These are phyloP conservation scores for Chionoecetes opilio DNA, from an alignment of 1,140 invertebrate species.

Conservation along the genomic window DNA sequence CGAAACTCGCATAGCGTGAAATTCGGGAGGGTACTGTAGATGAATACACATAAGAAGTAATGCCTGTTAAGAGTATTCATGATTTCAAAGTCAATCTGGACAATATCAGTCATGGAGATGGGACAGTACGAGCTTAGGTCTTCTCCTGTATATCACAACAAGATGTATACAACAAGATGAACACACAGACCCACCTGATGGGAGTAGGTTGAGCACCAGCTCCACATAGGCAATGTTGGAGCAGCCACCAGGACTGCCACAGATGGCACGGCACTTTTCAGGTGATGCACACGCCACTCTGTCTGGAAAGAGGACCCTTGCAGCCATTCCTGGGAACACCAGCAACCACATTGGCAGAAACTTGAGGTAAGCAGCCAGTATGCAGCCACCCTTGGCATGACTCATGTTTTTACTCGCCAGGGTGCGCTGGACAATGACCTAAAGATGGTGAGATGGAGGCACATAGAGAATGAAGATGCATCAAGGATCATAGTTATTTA, in stretches of 20 bases:
- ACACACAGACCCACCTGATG: slow-evolving; percentile 82
- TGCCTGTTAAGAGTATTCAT: no score
- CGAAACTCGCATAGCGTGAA: no score
- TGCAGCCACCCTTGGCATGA: slow-evolving; percentile 86
- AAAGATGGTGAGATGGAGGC: background rate
- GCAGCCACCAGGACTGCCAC: slow-evolving; percentile 84
- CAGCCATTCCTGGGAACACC: slow-evolving; percentile 87
- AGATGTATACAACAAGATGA: no score
- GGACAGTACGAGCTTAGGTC: no score
- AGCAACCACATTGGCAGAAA: slow-evolving; percentile 86
- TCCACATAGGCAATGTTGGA: slow-evolving; percentile 86
- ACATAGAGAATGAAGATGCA: background rate
- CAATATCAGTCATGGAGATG: no score
- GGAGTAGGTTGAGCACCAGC: slow-evolving; percentile 85
- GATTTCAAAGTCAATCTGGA: no score
- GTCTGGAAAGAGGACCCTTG: slow-evolving; percentile 85
- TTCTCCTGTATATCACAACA: no score
- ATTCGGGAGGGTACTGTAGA: no score
- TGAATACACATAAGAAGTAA: no score
- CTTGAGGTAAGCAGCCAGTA: slow-evolving; percentile 86
- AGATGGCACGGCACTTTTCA: slow-evolving; percentile 82
- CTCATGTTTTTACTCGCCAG: slow-evolving; percentile 86
- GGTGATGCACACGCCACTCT: slow-evolving; percentile 85
- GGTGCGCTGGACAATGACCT: slow-evolving; percentile 86
- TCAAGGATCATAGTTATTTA: background rate